A percentile compares a stretch with the other conserved stretches of the same genome.
These are phyloP conservation scores for Ecliptopera silaceata DNA, from an alignment of 2,888 invertebrate genomes.

Conservation along the genomic window DNA sequence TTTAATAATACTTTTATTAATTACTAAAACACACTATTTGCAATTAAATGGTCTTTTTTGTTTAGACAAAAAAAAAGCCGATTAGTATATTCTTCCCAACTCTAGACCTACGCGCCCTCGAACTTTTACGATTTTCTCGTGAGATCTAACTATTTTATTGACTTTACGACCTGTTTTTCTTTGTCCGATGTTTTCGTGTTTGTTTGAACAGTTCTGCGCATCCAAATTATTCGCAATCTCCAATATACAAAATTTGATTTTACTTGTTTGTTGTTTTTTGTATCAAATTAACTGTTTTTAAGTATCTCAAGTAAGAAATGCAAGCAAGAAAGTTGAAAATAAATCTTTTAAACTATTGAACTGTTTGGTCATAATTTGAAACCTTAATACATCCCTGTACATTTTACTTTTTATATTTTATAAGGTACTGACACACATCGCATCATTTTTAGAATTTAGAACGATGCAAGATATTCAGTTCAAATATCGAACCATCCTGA, in stretches of 20 bases:
- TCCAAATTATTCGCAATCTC: conserved; percentile 13
- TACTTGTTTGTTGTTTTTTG: not conserved
- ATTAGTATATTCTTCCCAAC: not conserved
- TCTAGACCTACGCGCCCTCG: not conserved
- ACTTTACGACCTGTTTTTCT: conserved; percentile 25
- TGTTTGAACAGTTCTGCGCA: conserved; percentile 12
- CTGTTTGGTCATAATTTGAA: no score
- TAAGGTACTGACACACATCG: no score
- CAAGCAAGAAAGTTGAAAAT: no score
- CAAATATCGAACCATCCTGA: conserved; percentile 22
- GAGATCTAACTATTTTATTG: conserved; percentile 23
- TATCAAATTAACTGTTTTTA: no score
- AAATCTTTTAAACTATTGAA: no score
- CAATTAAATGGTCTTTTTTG: no score
- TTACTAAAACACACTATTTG: no score
- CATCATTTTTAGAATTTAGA: conserved; percentile 10
- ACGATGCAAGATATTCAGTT: conserved; percentile 16
- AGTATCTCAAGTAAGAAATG: no score
- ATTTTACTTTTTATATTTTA: no score
- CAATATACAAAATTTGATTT: not conserved
- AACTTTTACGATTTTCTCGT: conserved; percentile 14
- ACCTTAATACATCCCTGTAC: no score
- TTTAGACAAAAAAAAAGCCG: no score
- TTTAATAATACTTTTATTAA: no score
- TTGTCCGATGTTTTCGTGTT: conserved; percentile 22